Evolutionary conservation across 2,888 invertebrate genomes (phyloP), one percentile per base, ranked within the genome.

Genomic region (Amblyjoppa fuscipennis): DNA sequence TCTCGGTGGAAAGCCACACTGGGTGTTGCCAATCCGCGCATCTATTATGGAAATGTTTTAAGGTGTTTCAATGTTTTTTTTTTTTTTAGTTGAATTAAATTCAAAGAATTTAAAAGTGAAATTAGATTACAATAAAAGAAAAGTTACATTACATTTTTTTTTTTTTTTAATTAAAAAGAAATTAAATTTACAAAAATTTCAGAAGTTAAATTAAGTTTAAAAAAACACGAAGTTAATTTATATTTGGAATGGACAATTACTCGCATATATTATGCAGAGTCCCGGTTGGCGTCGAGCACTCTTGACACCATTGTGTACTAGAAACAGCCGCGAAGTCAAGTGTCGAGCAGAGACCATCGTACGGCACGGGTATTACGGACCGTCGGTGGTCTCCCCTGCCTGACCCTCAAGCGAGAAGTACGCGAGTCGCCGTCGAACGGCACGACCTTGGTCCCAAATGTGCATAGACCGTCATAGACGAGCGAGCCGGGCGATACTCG

Each of bases 361-460:
- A 53, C 75, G 75, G 64, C 79, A 31, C 51, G 74, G 51, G 71
- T 45, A 75, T 75, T 70, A 84, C 70, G 61, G 56, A 71, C 80
- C 51, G 64, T 76, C 76, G 80, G 76, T 13, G 84, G 76, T 80
- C 80, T 41, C 76, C 79, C 68, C 80, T 75, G 64, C 13, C 79
- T 73, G 56, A 80, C 80, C 75, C 84, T 41, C 38, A 80, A 66
- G 70, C 76, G 71, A 70, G 49, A 49, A 38, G n/a, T 49, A 56
- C 76, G 56, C 61, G 71, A 49, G 66, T 71, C 71, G 80, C 51
- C 56, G 66, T 25, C 76, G 41, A 83, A 64, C 51, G 51, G 59
- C 64, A 16, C 76, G 76, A 68, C 84, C 84, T 84, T 84, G 84
- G 28, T 59, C 80, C 59, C 84, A 64, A 80, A 82, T 66, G 41